Conservation (phyloP, 2,113 vertebrate species). For the Drymodes brunneopygia region DNA sequence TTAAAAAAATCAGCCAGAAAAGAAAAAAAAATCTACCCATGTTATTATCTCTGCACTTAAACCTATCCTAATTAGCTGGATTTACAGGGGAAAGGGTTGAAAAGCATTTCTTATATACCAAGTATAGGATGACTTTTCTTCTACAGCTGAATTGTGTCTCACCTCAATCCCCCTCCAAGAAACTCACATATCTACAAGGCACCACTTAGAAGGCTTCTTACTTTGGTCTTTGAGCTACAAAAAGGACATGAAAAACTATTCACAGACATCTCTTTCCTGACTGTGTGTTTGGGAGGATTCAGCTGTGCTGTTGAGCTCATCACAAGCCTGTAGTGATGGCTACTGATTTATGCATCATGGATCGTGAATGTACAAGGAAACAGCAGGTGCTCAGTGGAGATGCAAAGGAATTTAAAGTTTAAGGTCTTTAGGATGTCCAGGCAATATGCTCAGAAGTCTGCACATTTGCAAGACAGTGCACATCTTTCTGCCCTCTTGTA, state of each 20-base stretch:
- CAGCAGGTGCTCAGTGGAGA: background rate
- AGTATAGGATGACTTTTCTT: background rate
- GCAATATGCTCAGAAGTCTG: background rate
- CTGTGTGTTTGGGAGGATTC: background rate
- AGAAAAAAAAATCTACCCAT: fast-evolving
- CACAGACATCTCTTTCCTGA: background rate
- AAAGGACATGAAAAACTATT: background rate
- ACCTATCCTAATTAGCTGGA: background rate
- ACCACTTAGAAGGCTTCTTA: background rate
- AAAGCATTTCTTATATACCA: background rate
- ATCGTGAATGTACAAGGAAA: background rate
- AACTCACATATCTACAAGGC: background rate
- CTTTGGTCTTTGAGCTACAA: background rate
- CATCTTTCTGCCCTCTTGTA: background rate
- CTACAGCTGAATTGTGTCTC: background rate
- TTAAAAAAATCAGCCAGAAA: background rate
- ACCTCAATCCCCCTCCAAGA: background rate
- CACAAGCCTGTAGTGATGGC: background rate
- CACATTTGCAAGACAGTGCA: background rate
- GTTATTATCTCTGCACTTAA: background rate
- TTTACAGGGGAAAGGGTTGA: background rate
- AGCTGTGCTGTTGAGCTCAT: background rate
- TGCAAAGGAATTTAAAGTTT: background rate
- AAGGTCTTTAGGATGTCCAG: background rate
- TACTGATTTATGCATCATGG: background rate